Conservation (phyloP, 2,888 invertebrate genomes). For the Chymomyza caudatula region DNA sequence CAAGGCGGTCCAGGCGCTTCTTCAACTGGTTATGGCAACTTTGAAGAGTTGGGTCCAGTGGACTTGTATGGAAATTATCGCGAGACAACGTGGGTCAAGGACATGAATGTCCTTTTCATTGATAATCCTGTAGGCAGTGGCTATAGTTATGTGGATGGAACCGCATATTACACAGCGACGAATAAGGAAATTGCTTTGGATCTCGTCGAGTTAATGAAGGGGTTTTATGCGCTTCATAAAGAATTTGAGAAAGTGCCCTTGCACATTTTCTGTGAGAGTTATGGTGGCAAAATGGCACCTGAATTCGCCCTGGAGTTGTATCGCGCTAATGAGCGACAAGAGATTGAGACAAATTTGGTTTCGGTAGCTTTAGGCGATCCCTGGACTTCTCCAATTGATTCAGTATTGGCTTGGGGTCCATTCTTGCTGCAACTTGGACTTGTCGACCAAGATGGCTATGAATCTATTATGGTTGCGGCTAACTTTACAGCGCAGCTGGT, state of each 20-base stretch:
- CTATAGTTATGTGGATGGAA: constrained; percentile 86
- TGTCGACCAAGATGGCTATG: constrained; percentile 84
- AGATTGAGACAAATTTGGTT: constrained; percentile 84
- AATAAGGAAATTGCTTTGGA: constrained; percentile 86
- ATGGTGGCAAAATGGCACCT: constrained; percentile 95
- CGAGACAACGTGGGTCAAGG: constrained; percentile 86
- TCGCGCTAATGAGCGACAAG: constrained; percentile 82
- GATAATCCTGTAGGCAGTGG: constrained; percentile 95
- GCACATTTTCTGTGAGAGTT: constrained; percentile 93
- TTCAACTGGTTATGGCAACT: constrained; percentile 91
- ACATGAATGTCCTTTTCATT: constrained; percentile 90
- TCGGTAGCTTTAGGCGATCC: constrained; percentile 92
- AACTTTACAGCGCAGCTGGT: constrained; percentile 80
- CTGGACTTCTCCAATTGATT: constrained; percentile 93
- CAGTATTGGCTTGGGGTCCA: constrained; percentile 90
- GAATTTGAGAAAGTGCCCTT: constrained; percentile 86
- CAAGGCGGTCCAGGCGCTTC: constrained; percentile 92
- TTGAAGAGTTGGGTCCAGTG: constrained; percentile 89
- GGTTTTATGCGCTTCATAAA: constrained; percentile 83
- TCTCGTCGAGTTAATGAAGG: constrained; percentile 85
- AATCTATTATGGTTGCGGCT: constrained; percentile 81
- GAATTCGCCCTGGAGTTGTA: constrained; percentile 84
- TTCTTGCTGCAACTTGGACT: constrained; percentile 86
- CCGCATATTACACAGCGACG: constrained; percentile 79
- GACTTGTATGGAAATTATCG: constrained; percentile 83